phyloP scores from a whole-genome alignment of 64 coral and sea anemone genomes.

The Dendronephthya gigantea region DNA sequence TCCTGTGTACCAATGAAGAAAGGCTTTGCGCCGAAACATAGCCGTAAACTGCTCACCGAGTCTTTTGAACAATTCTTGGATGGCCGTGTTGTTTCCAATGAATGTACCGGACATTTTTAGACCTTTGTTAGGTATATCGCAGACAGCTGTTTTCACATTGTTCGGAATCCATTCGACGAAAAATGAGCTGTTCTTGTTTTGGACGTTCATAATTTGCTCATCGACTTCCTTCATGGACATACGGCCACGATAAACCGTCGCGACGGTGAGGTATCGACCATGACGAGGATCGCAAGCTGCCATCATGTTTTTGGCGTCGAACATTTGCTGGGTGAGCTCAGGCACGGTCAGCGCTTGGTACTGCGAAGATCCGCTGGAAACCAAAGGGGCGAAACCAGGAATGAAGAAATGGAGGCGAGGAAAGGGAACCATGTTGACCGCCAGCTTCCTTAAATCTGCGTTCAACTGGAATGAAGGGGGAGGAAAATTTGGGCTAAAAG shows the following conservation, averaged over 20 bases:
- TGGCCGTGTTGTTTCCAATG: conserved; percentile 59
- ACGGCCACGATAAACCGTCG: background rate
- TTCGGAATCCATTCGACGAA: conserved; percentile 75
- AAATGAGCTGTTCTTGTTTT: conserved; percentile 60
- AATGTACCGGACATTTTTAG: conserved; percentile 65
- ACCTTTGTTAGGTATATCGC: conserved; percentile 53
- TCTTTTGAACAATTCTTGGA: conserved; percentile 60
- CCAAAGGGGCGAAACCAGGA: conserved; percentile 45
- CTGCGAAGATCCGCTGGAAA: background rate
- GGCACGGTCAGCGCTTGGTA: conserved; percentile 3
- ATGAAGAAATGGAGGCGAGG: conserved; percentile 77
- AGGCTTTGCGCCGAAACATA: conserved; percentile 59
- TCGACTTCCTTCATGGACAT: conserved; percentile 16
- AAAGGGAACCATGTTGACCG: conserved; percentile 72
- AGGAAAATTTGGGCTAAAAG: background rate
- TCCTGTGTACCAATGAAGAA: conserved; percentile 74
- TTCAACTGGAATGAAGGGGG: conserved; percentile 32
- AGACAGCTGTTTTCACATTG: conserved; percentile 66
- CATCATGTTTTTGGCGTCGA: conserved; percentile 17
- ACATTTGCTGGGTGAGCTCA: conserved; percentile 12
- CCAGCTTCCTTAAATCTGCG: conserved; percentile 59
- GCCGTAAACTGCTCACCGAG: conserved; percentile 60
- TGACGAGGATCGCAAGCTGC: conserved; percentile 6
- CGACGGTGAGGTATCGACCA: conserved; percentile 2
- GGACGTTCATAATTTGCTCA: background rate